Conservation (phyloP, 2,113 vertebrate genomes). For the Geococcyx californianus region DNA sequence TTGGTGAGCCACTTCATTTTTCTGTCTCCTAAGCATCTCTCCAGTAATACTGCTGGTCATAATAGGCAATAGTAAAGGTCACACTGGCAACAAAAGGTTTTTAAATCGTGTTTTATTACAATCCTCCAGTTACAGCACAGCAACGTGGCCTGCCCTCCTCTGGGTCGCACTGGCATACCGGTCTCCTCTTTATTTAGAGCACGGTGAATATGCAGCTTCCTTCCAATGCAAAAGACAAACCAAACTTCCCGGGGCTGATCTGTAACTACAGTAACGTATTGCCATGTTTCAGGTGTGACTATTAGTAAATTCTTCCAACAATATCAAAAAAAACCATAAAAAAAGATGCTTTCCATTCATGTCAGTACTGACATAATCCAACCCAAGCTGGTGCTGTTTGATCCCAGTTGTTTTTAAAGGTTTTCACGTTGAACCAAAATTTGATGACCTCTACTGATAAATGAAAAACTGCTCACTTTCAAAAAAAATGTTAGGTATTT, state of each 20-base stretch:
- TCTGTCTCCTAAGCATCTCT: not conserved
- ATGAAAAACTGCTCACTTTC: not conserved
- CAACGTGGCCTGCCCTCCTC: conserved; percentile 1
- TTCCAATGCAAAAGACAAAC: not conserved
- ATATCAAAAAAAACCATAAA: not conserved
- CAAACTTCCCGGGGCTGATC: not conserved
- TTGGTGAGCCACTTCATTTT: no score
- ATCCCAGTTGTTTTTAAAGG: not conserved
- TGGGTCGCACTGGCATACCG: not conserved
- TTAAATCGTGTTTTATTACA: not conserved
- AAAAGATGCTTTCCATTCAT: not conserved
- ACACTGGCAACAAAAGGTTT: not conserved
- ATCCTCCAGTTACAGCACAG: not conserved
- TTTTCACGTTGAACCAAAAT: not conserved
- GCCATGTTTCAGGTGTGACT: not conserved
- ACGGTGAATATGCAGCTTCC: not conserved
- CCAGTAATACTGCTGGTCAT: not conserved
- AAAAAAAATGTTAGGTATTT: not conserved
- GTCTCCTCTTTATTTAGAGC: not conserved
- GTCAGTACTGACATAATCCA: not conserved
- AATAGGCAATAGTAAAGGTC: not conserved
- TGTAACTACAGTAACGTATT: not conserved
- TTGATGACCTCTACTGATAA: not conserved
- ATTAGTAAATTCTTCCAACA: not conserved
- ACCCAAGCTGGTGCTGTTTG: no score